Percentiles rank a stretch among this genome's conserved stretches.
phyloP scores from a whole-genome alignment of 2,113 vertebrate genomes.

The rat (Rattus norvegicus) region DNA sequence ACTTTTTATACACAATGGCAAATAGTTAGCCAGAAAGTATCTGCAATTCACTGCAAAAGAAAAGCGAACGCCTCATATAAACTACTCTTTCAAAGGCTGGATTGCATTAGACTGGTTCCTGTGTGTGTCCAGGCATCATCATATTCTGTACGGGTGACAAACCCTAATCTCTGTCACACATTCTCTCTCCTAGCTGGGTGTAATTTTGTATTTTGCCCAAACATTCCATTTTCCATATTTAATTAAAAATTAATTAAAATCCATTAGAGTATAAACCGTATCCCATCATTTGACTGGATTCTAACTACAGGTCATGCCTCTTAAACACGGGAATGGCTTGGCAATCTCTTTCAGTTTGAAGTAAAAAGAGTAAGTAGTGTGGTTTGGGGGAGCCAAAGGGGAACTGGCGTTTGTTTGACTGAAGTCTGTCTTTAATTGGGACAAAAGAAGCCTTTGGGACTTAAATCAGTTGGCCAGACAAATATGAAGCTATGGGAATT shows the following conservation, averaged over 20 bases:
- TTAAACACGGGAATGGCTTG: slow-evolving; percentile 61
- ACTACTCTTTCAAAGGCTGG: not conserved
- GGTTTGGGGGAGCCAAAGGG: slow-evolving; percentile 4
- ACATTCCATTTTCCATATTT: slow-evolving; percentile 72
- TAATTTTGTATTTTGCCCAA: slow-evolving; percentile 61
- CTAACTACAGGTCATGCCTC: slow-evolving; percentile 58
- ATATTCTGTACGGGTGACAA: not conserved
- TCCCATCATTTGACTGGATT: slow-evolving; percentile 62
- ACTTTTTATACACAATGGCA: not conserved
- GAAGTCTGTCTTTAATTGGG: slow-evolving; percentile 62
- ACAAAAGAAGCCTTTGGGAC: slow-evolving; percentile 11
- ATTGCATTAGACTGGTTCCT: not conserved
- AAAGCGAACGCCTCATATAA: slow-evolving; percentile 20
- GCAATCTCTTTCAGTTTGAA: slow-evolving; percentile 56
- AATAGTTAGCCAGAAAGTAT: not conserved
- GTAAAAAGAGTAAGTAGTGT: slow-evolving; percentile 24
- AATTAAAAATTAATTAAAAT: slow-evolving; percentile 81
- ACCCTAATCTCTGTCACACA: slow-evolving; percentile 1
- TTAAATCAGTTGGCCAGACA: slow-evolving; percentile 39
- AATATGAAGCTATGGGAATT: slow-evolving; percentile 45
- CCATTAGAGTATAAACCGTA: slow-evolving; percentile 71
- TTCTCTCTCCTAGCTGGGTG: slow-evolving; percentile 46
- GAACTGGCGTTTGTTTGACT: slow-evolving; percentile 50
- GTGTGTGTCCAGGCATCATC: not conserved
- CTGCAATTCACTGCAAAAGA: not conserved